Base-by-base conservation (phyloP, 2,797 vertebrate genomes). In the Microctenopoma lineatum region DNA sequence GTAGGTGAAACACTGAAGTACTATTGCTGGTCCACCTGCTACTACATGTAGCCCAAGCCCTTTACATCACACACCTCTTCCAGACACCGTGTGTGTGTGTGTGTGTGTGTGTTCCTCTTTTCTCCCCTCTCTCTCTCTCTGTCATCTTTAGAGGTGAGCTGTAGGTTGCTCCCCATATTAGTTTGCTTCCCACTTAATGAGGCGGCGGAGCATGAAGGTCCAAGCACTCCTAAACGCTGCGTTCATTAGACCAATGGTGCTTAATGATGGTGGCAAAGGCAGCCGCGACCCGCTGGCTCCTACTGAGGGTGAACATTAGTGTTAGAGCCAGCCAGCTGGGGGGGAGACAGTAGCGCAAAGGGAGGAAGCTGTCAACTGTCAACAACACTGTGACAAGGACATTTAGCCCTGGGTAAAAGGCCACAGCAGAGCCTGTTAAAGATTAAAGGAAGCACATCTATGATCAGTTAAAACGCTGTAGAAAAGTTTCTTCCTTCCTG, bases 121-220 rank as follows among this genome's bases (percentile, higher is more conserved):
- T 1, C 6, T 15, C 7, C 14, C 5, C 39, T 15, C 58, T 6
- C 36, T 25, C 61, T 21, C 59, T 29, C 70, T 36, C 61, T 21
- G 69, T 62, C 67, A 73, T 90, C 91, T 92, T 87, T 90, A 84
- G 92, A 94, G 93, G 93, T 94, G 93, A 94, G 86, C 87, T 91
- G 77, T 89, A 94, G 93, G 93, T 94, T 93, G 91, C 92, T 89
- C 89, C 86, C 75, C 87, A 86, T 92, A 92, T 94, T 92, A 93
- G 92, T 94, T 93, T 93, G 92, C 88, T 90, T 92, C 91, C 91
- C 90, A 93, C 91, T 93, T 93, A 94, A 93, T 94, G 92, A 93
- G 80, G 92, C 93, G 72, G 83, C 63, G 53, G 90, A 92, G 92
- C 93, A 90, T 94, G 92, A 94, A 95, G 93, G 93, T 93, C 94